Evolutionary conservation across 2,888 invertebrate species (phyloP), one percentile per base, ranked within the genome.

Genomic region (Arctia plantaginis): DNA sequence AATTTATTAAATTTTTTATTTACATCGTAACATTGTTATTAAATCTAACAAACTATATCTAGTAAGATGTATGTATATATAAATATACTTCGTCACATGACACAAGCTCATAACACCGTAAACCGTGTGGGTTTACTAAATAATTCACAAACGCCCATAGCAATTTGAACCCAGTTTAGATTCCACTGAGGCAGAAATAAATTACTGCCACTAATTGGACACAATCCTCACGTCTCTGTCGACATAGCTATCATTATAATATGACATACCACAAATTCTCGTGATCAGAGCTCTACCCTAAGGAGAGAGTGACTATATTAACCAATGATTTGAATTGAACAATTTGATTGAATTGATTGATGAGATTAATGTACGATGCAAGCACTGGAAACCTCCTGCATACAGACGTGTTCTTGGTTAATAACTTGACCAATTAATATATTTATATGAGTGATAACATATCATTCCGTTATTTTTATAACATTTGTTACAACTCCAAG

Each of bases 141-240:
- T 66, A 44, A 44, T 30, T 15, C 30, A 10, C 30, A 44, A 67
- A 30, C 67, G 13, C 44, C 30, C 67, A 27, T 18, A 67, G 30
- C 47, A 67, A 23, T 47, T 20, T 30, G 20, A 47, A 12, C 20
- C 8, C 30, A 30, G 44, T 44, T 67, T 47, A 47, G 44, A 30
- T 44, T 30, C 67, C 67, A 47, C 23, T 67, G 67, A 44, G 67
- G 44, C 67, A 67, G 30, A 67, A 67, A 67, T 67, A 47, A 47
- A 67, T 67, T 44, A 67, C 67, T 67, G 67, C 44, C 44, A 30
- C 67, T 47, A 67, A 67, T 67, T 67, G 44, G 30, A 67, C 30
- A 67, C 27, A 27, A 44, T 30, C 30, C 44, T 67, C 44, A 67
- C 44, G 2, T 44, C 44, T 44, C 27, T 44, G 23, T 30, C 30